Conservation (phyloP, 2,797 vertebrate species). For the Naso thynnoides region DNA sequence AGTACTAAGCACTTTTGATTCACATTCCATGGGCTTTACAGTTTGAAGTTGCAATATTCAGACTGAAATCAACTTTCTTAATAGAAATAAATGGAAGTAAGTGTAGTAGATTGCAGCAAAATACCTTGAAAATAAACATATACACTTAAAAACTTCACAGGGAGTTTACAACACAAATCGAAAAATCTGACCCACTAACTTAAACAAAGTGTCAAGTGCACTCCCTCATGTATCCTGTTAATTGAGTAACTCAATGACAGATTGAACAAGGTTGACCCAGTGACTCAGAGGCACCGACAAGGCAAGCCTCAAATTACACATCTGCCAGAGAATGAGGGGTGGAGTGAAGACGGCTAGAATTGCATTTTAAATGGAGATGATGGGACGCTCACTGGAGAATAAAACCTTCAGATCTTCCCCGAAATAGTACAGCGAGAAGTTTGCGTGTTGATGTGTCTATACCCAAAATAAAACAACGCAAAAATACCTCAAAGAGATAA, state of each 20-base stretch:
- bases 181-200: constrained; percentile 9
- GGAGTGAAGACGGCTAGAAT: constrained; percentile 66
- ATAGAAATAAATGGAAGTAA: too few relatives aligned
- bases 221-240: constrained; percentile 37
- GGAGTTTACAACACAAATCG: not conserved
- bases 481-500: not conserved
- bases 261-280: constrained; percentile 69
- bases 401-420: constrained; percentile 48
- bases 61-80: too few relatives aligned
- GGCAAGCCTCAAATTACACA: constrained; percentile 73
- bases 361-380: constrained; percentile 61
- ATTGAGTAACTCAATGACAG: constrained; percentile 61
- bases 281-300: constrained; percentile 56
- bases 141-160: not conserved
- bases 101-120: too few relatives aligned
- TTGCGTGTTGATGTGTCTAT: not conserved
- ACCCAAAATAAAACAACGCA: not conserved
- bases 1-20: too few relatives aligned
- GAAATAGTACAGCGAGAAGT: constrained; percentile 3
- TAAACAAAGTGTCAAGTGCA: constrained; percentile 43
- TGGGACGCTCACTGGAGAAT: constrained; percentile 32
- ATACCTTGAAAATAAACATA: not conserved
- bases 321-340: constrained; percentile 76
- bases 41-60: too few relatives aligned
- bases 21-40: too few relatives aligned